These are phyloP conservation scores for Axea sp. DNA, from an alignment of 2,888 invertebrate genomes.

Conservation along the genomic window DNA sequence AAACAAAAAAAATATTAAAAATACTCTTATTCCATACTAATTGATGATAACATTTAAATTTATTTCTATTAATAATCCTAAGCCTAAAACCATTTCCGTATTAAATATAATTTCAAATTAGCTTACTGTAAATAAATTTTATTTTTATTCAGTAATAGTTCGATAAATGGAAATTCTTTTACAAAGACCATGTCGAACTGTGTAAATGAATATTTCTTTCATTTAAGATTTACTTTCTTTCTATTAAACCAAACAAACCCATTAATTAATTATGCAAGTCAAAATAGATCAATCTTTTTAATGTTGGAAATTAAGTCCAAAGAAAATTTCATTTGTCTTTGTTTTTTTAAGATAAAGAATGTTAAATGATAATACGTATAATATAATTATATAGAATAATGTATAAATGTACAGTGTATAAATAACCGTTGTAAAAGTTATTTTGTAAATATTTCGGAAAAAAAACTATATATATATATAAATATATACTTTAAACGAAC, in stretches of 20 bases:
- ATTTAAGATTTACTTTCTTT: too few relatives aligned
- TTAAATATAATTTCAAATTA: background rate
- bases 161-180: constrained; percentile 4
- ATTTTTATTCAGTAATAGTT: background rate
- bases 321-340: too few relatives aligned
- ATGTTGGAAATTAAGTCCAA: too few relatives aligned
- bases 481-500: too few relatives aligned
- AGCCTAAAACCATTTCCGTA: constrained; percentile 26
- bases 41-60: constrained; percentile 67
- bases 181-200: background rate
- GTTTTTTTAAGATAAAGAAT: too few relatives aligned
- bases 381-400: too few relatives aligned
- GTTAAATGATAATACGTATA: too few relatives aligned
- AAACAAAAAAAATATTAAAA: constrained; percentile 73
- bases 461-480: too few relatives aligned
- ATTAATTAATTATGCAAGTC: too few relatives aligned
- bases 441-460: constrained; percentile 25
- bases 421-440: background rate
- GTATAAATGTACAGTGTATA: constrained; percentile 10
- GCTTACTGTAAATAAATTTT: constrained; percentile 3
- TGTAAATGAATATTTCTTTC: too few relatives aligned
- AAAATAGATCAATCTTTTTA: too few relatives aligned
- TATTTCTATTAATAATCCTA: constrained; percentile 56
- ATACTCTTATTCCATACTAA: constrained; percentile 78
- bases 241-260: too few relatives aligned